Percentiles rank a stretch among this genome's conserved stretches.
These are phyloP conservation scores for Tiliacea citrago DNA, from an alignment of 2,888 invertebrate species.

Conservation along the genomic window DNA sequence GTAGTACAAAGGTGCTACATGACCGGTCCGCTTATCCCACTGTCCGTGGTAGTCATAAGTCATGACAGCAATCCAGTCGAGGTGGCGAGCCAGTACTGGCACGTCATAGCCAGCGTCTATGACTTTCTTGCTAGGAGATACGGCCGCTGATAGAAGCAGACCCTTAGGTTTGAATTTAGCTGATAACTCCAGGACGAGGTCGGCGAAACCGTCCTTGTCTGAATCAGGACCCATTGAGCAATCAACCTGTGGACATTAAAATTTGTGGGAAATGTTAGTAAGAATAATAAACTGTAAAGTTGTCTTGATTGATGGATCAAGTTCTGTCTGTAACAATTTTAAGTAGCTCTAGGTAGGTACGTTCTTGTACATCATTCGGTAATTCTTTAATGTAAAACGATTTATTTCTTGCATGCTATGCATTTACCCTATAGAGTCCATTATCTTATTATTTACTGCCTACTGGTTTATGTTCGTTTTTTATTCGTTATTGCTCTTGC, in stretches of 20 bases:
- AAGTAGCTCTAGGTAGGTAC: background rate
- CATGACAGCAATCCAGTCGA: conserved; percentile 98
- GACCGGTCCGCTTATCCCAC: conserved; percentile 98
- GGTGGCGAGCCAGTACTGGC: conserved; percentile 92
- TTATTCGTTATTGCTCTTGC: background rate
- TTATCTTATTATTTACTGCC: background rate
- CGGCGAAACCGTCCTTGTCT: conserved; percentile 95
- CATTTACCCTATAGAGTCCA: conserved; percentile 1
- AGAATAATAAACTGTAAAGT: conserved; percentile 2
- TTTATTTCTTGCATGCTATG: conserved; percentile 1
- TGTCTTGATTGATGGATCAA: background rate
- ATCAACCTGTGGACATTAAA: conserved; percentile 91
- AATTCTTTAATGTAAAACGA: background rate
- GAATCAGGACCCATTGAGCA: conserved; percentile 96
- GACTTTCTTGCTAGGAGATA: conserved; percentile 96
- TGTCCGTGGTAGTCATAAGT: conserved; percentile 98
- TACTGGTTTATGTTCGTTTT: too few relatives aligned
- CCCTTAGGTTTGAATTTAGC: conserved; percentile 92
- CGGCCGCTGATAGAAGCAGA: conserved; percentile 95
- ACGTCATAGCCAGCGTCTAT: conserved; percentile 97
- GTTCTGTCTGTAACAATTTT: conserved; percentile 1
- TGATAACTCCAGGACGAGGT: conserved; percentile 93
- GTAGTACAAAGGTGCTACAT: conserved; percentile 95
- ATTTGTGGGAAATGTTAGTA: background rate
- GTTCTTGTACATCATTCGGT: background rate